Base-by-base conservation (phyloP, 2,888 invertebrate species). In the Embidobia sp. region DNA sequence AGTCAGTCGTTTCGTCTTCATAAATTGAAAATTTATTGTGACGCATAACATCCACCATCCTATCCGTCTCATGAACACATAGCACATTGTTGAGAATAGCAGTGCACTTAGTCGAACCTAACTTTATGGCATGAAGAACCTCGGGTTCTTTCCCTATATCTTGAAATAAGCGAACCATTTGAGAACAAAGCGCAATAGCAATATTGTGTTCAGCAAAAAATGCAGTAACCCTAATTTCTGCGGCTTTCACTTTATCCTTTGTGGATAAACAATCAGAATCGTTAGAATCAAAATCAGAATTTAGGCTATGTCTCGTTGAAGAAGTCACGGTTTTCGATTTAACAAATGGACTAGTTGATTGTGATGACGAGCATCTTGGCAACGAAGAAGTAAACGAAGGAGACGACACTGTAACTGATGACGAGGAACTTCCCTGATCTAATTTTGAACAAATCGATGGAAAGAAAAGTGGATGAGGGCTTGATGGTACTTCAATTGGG, bases 151-250 rank as follows among this genome's bases (percentile, higher is more conserved):
- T 35, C 3, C 22, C 35, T 6, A 51, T 22, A 1, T 35, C 35
- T 22, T 51, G 33, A 8, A 51, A 35, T 8, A 51, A 22, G 0
- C 18, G 0, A 1, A 53, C n/a, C 35, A 53, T 37, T 5, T 35
- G 4, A 3, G 37, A 5, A 35, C 7, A 3, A 11, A 37, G 10
- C 4, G 2, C 31, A 11, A 53, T 26, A 8, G 53, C 8, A 26
- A 35, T 15, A 5, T 37, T 37, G 3, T 51, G 11, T 7, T 51
- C 51, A 13, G 51, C 51, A 35, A 51, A 19, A 35, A 51, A 51
- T 1, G 51, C 8, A 1, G 51, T 35, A 5, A 51, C 2, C 3
- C 22, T 11, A 1, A 51, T 22, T 13, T 51, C 51, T 0, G 51
- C 51, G 0, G 8, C 13, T n/a, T 51, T 51, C 1, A 51, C 35